Conservation (phyloP, 2,797 vertebrate species). For the Hypotaenidia philippensis region DNA sequence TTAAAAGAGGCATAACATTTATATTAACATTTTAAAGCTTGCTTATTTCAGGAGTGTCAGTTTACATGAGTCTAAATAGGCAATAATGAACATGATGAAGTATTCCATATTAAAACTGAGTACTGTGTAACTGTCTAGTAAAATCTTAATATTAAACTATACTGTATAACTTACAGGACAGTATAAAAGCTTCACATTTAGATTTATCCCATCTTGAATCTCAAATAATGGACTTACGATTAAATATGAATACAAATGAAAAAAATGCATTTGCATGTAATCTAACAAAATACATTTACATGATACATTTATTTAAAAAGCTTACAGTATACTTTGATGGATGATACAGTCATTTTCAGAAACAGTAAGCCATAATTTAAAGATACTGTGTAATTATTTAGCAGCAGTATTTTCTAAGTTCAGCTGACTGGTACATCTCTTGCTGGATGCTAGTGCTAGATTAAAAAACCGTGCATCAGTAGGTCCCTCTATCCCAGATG, state of each 20-base stretch:
- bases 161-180: slow-evolving; percentile 15
- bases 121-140: slow-evolving; percentile 72
- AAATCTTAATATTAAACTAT: slow-evolving; percentile 61
- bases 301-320: slow-evolving; percentile 19
- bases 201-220: not conserved
- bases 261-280: slow-evolving; percentile 16
- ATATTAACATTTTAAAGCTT: slow-evolving; percentile 81
- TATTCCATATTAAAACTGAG: slow-evolving; percentile 73
- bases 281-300: slow-evolving; percentile 3
- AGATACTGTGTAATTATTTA: slow-evolving; percentile 52
- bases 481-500: not conserved
- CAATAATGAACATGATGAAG: slow-evolving; percentile 77
- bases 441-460: not conserved
- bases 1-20: slow-evolving; percentile 82
- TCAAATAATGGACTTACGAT: slow-evolving; percentile 38
- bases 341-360: slow-evolving; percentile 45
- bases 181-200: slow-evolving; percentile 42
- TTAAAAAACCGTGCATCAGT: not conserved
- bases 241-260: slow-evolving; percentile 49
- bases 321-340: slow-evolving; percentile 20
- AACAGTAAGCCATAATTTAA: slow-evolving; percentile 55
- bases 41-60: slow-evolving; percentile 74
- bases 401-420: slow-evolving; percentile 44
- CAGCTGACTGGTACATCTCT: not conserved
- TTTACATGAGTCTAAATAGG: slow-evolving; percentile 79